Conservation (phyloP, 1,140 invertebrate species). For the Brachionus koreanus region DNA sequence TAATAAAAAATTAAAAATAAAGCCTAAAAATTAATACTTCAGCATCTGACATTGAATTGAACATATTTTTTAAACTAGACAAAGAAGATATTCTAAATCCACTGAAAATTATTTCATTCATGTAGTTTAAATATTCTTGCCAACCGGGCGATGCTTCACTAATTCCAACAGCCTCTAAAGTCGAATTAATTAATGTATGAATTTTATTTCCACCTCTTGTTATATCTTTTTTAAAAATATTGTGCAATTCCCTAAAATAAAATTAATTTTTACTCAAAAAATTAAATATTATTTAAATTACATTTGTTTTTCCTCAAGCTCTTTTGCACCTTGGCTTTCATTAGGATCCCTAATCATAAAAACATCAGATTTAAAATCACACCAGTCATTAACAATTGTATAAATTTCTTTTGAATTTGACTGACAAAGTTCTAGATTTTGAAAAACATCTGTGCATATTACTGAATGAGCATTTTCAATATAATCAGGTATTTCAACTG, state of each 20-base stretch:
- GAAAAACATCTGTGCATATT: conserved; percentile 54
- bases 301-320: conserved; percentile 54
- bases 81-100: conserved; percentile 63
- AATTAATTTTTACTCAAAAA: neutral
- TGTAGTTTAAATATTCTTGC: conserved; percentile 76
- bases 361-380: conserved; percentile 49
- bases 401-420: conserved; percentile 40
- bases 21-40: conserved; percentile 9
- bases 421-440: conserved; percentile 56
- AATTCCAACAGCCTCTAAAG: conserved; percentile 56
- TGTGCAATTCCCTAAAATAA: conserved; percentile 50
- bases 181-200: conserved; percentile 50
- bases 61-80: conserved; percentile 54
- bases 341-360: conserved; percentile 49
- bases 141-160: conserved; percentile 67
- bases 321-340: conserved; percentile 53
- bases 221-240: conserved; percentile 52
- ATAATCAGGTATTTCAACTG: conserved; percentile 56
- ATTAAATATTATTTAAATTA: conserved; percentile 46
- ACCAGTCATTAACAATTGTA: conserved; percentile 17
- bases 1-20: neutral
- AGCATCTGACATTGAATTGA: conserved; percentile 49
- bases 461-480: conserved; percentile 56
- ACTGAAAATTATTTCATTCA: conserved; percentile 76
- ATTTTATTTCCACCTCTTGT: conserved; percentile 53